These are phyloP conservation scores for Cotesia congregata DNA, from an alignment of 2,888 invertebrate species.

Conservation along the genomic window DNA sequence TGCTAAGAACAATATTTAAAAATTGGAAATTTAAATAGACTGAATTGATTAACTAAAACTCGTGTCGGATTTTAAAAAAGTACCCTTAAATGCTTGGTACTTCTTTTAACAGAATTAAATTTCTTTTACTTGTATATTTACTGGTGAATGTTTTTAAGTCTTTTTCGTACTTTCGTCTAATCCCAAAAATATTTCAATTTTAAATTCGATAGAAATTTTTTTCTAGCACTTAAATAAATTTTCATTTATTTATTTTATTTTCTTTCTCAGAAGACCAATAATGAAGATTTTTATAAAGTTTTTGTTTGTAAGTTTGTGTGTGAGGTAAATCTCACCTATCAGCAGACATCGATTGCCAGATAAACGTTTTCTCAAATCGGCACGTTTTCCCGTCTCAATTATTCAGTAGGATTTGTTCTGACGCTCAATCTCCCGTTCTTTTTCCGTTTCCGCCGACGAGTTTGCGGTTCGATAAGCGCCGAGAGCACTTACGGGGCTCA, in stretches of 20 bases:
- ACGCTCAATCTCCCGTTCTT: conserved; percentile 18
- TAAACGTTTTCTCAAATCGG: conserved; percentile 49
- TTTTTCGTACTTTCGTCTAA: neutral
- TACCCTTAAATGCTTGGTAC: neutral
- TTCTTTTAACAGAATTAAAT: neutral
- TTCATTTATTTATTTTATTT: no score
- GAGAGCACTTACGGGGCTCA: conserved; percentile 33
- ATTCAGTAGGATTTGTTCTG: conserved; percentile 51
- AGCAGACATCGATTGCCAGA: conserved; percentile 33
- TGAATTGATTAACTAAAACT: neutral
- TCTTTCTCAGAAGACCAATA: neutral
- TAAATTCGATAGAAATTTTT: neutral
- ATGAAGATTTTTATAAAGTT: neutral
- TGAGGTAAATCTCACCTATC: conserved; percentile 26
- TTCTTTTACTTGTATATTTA: neutral
- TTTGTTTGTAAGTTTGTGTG: neutral
- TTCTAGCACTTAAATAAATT: neutral
- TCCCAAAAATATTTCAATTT: neutral
- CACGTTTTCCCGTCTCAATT: conserved; percentile 50
- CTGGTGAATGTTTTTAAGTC: neutral
- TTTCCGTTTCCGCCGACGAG: conserved; percentile 31
- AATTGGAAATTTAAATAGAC: neutral
- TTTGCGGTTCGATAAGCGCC: conserved; percentile 50
- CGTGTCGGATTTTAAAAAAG: neutral
- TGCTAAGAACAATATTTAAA: neutral